phyloP scores from a whole-genome alignment of 2,797 vertebrate genomes.

The Gadopsis bispinosus region DNA sequence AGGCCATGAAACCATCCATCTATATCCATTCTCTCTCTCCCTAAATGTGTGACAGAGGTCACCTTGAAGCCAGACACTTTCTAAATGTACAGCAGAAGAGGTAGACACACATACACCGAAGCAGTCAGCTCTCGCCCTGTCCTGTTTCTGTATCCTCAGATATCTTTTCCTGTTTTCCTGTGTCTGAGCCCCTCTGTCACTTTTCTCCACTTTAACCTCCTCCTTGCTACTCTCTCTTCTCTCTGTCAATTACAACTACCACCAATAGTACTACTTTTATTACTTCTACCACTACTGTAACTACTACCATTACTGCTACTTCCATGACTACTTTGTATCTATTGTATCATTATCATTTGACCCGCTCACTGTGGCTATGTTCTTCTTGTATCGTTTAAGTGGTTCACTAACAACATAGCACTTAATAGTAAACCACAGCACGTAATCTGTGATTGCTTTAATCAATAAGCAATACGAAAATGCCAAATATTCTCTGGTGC shows the following conservation, averaged over 20 bases:
- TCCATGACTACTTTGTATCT: not conserved
- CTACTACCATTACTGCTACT: not conserved
- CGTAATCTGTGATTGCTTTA: not conserved
- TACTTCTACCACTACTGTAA: not conserved
- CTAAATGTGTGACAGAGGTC: slow-evolving; percentile 66
- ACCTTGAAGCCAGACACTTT: slow-evolving; percentile 70
- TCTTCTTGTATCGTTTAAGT: not conserved
- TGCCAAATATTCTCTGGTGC: not conserved
- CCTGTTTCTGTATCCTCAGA: slow-evolving; percentile 51
- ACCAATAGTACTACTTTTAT: not conserved
- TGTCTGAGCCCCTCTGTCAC: slow-evolving; percentile 33
- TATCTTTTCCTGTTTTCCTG: slow-evolving; percentile 41
- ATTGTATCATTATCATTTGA: not conserved
- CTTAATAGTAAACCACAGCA: not conserved
- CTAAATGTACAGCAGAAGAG: slow-evolving; percentile 51
- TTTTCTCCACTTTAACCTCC: slow-evolving; percentile 34
- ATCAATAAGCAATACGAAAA: slow-evolving; percentile 5
- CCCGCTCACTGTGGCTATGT: not conserved
- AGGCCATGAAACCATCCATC: slow-evolving; percentile 69
- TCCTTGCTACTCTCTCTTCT: slow-evolving; percentile 17
- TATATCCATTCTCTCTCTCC: slow-evolving; percentile 51
- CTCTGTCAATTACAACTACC: not conserved
- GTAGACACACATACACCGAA: slow-evolving; percentile 22
- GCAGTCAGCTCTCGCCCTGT: slow-evolving; percentile 31
- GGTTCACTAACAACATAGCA: not conserved